These are phyloP conservation scores for Macrocentrus cingulum DNA, from an alignment of 1,140 invertebrate species.

Conservation along the genomic window DNA sequence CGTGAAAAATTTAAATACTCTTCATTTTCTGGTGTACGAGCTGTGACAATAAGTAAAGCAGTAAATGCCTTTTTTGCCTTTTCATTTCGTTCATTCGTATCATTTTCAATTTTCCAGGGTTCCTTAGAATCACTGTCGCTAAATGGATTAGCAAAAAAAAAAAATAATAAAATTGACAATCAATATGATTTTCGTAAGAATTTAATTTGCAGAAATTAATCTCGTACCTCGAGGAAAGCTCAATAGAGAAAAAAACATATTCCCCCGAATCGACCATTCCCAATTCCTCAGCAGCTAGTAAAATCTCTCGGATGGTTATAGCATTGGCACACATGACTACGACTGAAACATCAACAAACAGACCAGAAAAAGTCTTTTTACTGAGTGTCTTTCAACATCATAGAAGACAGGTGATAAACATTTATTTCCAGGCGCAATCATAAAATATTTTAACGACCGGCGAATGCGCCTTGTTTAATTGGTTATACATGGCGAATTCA, in stretches of 20 bases:
- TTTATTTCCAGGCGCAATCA: slow-evolving; percentile 28
- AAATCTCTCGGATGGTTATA: slow-evolving; percentile 82
- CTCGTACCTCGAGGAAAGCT: slow-evolving; percentile 88
- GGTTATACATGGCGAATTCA: neutral
- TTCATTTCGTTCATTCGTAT: slow-evolving; percentile 79
- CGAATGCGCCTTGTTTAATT: slow-evolving; percentile 24
- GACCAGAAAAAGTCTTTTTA: neutral
- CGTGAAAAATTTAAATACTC: slow-evolving; percentile 78
- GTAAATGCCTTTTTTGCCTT: slow-evolving; percentile 86
- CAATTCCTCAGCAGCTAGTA: slow-evolving; percentile 86
- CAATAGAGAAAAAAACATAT: slow-evolving; percentile 98
- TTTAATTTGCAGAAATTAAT: neutral
- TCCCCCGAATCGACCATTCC: slow-evolving; percentile 94
- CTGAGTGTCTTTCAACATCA: neutral
- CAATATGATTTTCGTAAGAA: too few species aligned
- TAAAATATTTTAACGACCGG: slow-evolving; percentile 20
- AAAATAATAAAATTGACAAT: neutral
- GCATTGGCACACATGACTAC: slow-evolving; percentile 92
- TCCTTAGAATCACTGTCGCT: slow-evolving; percentile 57
- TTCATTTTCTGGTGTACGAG: slow-evolving; percentile 76
- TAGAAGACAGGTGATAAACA: slow-evolving; percentile 22
- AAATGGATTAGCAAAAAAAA: slow-evolving; percentile 30
- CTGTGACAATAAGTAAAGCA: slow-evolving; percentile 87
- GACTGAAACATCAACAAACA: slow-evolving; percentile 65
- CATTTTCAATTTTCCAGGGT: slow-evolving; percentile 83